These are phyloP conservation scores for Neostethus bicornis DNA, from an alignment of 2,797 vertebrate species.

Conservation along the genomic window DNA sequence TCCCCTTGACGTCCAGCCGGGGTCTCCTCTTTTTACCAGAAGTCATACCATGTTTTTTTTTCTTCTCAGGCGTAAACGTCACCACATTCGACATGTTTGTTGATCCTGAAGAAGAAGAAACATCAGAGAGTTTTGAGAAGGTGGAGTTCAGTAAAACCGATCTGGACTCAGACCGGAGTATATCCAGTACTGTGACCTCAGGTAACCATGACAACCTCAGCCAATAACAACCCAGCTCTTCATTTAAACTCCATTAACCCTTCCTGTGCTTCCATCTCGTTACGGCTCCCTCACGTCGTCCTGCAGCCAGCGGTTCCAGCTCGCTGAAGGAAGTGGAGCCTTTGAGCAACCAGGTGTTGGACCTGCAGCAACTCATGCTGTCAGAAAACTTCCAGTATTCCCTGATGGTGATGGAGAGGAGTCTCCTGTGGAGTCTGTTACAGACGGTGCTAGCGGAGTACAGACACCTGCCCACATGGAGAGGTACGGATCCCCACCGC, in stretches of 20 bases:
- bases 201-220: conserved; percentile 64
- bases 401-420: conserved; percentile 86
- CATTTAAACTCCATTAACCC: background rate
- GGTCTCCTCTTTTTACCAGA: background rate
- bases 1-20: too few species aligned
- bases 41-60: background rate
- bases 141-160: background rate
- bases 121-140: conserved; percentile 5
- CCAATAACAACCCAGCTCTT: too few species aligned
- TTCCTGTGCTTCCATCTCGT: too few species aligned
- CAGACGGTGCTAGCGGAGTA: conserved; percentile 87
- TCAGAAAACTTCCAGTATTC: conserved; percentile 82
- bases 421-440: conserved; percentile 84
- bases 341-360: conserved; percentile 61
- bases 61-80: conserved; percentile 75
- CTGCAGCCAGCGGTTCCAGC: conserved; percentile 77
- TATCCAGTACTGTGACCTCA: conserved; percentile 64
- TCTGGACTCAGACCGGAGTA: conserved; percentile 16
- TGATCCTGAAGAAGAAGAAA: conserved; percentile 31
- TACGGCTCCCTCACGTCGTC: background rate
- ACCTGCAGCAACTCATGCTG: conserved; percentile 71
- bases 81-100: conserved; percentile 85
- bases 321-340: conserved; percentile 69
- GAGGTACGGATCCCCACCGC: too few species aligned
- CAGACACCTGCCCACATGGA: conserved; percentile 81